phyloP scores from a whole-genome alignment of 2,888 invertebrate genomes.

The Pocota personata region DNA sequence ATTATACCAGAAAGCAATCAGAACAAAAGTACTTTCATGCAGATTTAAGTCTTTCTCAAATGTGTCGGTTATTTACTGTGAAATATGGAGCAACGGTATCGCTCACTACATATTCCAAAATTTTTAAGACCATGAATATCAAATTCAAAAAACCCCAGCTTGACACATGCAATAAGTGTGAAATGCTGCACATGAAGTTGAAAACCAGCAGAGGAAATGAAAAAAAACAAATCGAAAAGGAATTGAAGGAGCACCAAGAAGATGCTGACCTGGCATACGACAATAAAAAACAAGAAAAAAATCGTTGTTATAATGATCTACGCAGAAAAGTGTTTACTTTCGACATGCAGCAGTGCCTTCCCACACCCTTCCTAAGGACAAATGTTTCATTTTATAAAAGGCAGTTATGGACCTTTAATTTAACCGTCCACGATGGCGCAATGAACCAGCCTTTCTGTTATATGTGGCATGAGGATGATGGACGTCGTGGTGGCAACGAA shows the following conservation, averaged over 20 bases:
- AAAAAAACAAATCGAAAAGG: background rate
- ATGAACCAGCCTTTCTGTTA: slow-evolving; percentile 60
- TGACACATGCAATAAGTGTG: too few species aligned
- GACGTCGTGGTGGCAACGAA: slow-evolving; percentile 66
- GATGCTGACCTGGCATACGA: too few species aligned
- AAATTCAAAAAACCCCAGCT: too few species aligned
- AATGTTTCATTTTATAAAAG: slow-evolving; percentile 70
- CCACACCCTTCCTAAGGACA: too few species aligned
- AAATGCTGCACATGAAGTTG: slow-evolving; percentile 59
- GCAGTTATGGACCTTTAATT: slow-evolving; percentile 62
- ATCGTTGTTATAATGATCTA: too few species aligned
- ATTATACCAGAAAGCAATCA: too few species aligned
- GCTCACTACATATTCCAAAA: slow-evolving; percentile 67
- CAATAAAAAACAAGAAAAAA: too few species aligned
- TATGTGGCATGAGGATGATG: slow-evolving; percentile 71
- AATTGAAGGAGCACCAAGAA: slow-evolving; percentile 19
- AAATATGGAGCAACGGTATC: slow-evolving; percentile 26
- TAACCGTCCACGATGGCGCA: slow-evolving; percentile 50
- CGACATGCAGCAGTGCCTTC: too few species aligned
- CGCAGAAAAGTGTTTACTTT: too few species aligned
- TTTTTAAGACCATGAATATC: too few species aligned
- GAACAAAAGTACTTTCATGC: too few species aligned
- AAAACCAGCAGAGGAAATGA: background rate
- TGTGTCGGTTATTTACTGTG: slow-evolving; percentile 39
- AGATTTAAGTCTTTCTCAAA: slow-evolving; percentile 34